These are phyloP conservation scores for Clarias pachynema DNA, from an alignment of 2,797 vertebrate genomes.

Conservation along the genomic window DNA sequence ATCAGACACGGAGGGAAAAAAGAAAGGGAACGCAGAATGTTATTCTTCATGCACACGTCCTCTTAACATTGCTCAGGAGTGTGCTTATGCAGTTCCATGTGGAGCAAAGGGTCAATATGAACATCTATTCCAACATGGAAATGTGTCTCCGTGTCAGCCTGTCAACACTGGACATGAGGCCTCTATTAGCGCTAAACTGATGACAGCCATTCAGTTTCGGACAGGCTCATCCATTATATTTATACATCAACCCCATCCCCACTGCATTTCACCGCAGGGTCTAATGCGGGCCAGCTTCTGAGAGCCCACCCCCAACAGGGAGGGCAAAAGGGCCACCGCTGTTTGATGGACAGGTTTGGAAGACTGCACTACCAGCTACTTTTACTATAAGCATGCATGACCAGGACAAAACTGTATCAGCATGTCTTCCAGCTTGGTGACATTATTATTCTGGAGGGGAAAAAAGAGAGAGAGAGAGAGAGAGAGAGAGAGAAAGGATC, in stretches of 20 bases:
- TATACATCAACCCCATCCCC: constrained; percentile 56
- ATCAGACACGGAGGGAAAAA: constrained; percentile 10
- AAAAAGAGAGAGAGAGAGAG: not conserved
- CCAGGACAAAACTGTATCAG: constrained; percentile 40
- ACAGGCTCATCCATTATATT: constrained; percentile 59
- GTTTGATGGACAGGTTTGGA: constrained; percentile 48
- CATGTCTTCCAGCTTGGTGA: constrained; percentile 38
- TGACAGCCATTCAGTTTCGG: constrained; percentile 54
- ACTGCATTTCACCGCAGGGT: constrained; percentile 47
- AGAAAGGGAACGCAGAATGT: not conserved
- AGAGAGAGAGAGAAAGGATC: constrained; percentile 3
- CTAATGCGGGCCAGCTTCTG: constrained; percentile 42
- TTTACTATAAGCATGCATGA: constrained; percentile 42
- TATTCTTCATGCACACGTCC: not conserved
- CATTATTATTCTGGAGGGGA: constrained; percentile 34
- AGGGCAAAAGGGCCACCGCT: constrained; percentile 49
- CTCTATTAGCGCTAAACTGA: constrained; percentile 52
- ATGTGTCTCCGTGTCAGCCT: constrained; percentile 24
- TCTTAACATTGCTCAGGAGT: not conserved
- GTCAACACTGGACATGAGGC: constrained; percentile 44
- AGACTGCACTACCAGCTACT: constrained; percentile 29
- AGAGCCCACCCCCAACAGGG: constrained; percentile 41
- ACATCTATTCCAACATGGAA: constrained; percentile 29
- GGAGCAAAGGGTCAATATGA: constrained; percentile 11
- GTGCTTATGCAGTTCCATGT: not conserved